These are phyloP conservation scores for Cossypha niveicapilla DNA, from an alignment of 2,797 vertebrate genomes.

Conservation along the genomic window DNA sequence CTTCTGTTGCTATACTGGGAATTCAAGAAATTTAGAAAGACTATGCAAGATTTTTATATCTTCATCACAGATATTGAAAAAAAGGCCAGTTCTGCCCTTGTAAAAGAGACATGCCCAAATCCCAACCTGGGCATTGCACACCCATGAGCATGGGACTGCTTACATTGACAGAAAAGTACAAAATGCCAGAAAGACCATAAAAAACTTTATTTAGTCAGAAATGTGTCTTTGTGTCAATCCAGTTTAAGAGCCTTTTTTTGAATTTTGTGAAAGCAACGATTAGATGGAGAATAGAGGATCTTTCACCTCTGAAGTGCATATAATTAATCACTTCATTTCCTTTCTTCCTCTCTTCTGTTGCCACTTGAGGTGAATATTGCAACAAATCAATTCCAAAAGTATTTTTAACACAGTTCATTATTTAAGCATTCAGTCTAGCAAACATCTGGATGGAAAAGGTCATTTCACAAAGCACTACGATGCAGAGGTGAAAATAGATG, in stretches of 20 bases:
- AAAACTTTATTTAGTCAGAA: background rate
- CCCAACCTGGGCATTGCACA: background rate
- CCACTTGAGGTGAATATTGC: background rate
- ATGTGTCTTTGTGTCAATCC: background rate
- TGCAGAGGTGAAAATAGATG: background rate
- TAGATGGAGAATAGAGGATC: background rate
- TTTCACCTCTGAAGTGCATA: background rate
- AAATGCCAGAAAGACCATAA: background rate
- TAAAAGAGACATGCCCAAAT: background rate
- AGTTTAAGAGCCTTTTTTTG: background rate
- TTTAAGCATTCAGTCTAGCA: background rate
- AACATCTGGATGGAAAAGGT: background rate
- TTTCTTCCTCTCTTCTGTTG: background rate
- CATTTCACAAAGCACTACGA: background rate
- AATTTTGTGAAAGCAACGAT: background rate
- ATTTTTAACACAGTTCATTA: background rate
- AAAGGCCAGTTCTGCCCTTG: background rate
- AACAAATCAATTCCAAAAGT: background rate
- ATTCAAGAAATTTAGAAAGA: background rate
- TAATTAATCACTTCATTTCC: background rate
- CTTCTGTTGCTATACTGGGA: background rate
- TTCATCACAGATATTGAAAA: background rate
- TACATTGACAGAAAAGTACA: background rate
- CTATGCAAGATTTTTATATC: accelerated
- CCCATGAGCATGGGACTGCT: background rate